Evolutionary conservation across 30 jellyfish, hydroid and myxozoan species (phyloP), one percentile per base, ranked within the genome.

Genomic region (Phacellophora camtschatica): DNA sequence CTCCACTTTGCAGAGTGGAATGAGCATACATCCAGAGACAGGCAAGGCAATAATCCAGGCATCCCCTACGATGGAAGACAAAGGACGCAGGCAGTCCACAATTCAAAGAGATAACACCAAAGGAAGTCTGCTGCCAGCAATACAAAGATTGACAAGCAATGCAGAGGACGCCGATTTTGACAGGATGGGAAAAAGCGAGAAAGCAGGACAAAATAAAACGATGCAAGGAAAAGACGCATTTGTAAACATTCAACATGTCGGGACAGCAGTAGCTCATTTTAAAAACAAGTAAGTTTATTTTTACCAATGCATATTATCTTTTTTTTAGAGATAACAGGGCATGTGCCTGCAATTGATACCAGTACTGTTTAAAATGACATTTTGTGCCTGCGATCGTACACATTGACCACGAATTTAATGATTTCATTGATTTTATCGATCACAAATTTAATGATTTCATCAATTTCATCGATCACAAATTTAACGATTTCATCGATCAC

Each of bases 21-120:
- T 86, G 76, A 75, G 35, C 78, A 75, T 54, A 0, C 75, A 86
- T 58, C 96, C 91, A 9, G 91, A 77, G n/a, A 76, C 96, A 0
- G 91, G 96, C 11, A 91, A 75, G 33, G 91, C 73, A 1, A 84
- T 66, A 22, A 51, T 84, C 31, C 27, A 27, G 22, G 64, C 27
- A 20, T 33, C 78, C 9, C 48, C 78, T 8, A 20, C 81, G 10
- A 13, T 65, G n/a, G 81, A 53, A 18, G 71, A 71, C 16, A 77
- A 62, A 24, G 15, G 90, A 42, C 69, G 90, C 18, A 56, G 82
- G 20, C 22, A 5, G 19, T 84, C 95, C 20, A 5, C 63, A 5
- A 43, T 51, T 11, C 69, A 32, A 12, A 13, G 76, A 7, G 87
- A 71, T 18, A 58, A 19, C 10, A 61, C 69, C 16, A 43, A 63